These are phyloP conservation scores for Theonella swinhoei DNA, from an alignment of 37 sponge, comb jelly and placozoan species.

Conservation along the genomic window DNA sequence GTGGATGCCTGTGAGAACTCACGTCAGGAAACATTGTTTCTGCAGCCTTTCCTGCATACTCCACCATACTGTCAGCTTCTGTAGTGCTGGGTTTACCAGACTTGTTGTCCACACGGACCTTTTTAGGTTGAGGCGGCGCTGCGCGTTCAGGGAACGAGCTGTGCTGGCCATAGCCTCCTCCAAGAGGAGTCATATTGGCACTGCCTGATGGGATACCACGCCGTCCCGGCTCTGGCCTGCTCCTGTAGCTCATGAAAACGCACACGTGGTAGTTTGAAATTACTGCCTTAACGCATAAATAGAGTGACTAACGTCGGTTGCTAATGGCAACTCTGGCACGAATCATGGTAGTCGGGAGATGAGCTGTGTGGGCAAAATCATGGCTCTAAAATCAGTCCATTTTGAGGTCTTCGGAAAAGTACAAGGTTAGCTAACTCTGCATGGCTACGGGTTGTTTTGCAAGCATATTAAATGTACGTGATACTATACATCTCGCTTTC, in stretches of 20 bases:
- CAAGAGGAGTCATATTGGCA: neutral
- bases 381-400: constrained; percentile 35
- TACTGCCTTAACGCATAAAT: too few species aligned
- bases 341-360: too few species aligned
- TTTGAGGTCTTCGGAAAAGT: constrained; percentile 76
- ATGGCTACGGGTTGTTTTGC: neutral
- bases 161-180: neutral
- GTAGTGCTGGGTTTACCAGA: too few species aligned
- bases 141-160: neutral
- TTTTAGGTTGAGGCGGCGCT: too few species aligned
- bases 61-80: neutral
- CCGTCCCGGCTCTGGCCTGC: too few species aligned
- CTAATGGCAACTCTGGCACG: too few species aligned
- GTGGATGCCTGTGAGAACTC: too few species aligned
- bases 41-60: neutral
- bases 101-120: too few species aligned
- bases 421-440: constrained; percentile 19
- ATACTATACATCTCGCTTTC: neutral
- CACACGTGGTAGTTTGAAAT: too few species aligned
- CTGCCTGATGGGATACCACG: neutral
- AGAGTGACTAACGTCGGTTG: too few species aligned
- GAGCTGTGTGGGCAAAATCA: too few species aligned
- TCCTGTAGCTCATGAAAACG: too few species aligned
- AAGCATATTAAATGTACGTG: neutral
- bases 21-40: constrained; percentile 6